Percentiles rank a stretch among this genome's conserved stretches.
Conservation (phyloP, 2,113 vertebrate genomes). For the Chaetorhynchus papuensis region DNA sequence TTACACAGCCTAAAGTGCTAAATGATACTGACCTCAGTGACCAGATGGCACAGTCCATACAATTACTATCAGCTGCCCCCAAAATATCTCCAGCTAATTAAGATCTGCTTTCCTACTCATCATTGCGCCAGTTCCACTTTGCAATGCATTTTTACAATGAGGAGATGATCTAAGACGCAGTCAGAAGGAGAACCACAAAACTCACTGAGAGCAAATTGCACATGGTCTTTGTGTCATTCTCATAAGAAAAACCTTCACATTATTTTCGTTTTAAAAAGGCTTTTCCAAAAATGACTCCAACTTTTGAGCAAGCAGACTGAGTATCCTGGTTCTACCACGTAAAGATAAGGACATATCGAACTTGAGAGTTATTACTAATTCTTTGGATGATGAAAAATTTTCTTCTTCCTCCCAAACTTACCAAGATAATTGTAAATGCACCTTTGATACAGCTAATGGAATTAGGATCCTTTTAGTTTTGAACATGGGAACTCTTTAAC, state of each 20-base stretch:
- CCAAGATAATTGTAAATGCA: not conserved
- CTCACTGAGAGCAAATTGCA: not conserved
- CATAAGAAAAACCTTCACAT: not conserved
- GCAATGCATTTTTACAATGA: not conserved
- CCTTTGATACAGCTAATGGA: not conserved
- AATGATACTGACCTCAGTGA: not conserved
- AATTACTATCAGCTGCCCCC: not conserved
- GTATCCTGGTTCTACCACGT: not conserved
- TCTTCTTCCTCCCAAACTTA: not conserved
- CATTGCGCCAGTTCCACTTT: not conserved
- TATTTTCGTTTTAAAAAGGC: not conserved
- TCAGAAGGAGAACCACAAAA: not conserved
- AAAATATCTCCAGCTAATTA: not conserved
- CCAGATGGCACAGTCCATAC: not conserved
- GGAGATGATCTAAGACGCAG: not conserved
- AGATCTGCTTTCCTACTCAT: not conserved
- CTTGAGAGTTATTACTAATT: not conserved
- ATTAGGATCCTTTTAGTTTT: not conserved
- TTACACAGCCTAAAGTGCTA: not conserved
- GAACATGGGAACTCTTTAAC: not conserved
- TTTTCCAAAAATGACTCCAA: not conserved
- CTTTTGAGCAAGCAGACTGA: not conserved
- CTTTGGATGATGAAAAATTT: not conserved
- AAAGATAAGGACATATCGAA: accelerated
- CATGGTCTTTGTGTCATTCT: not conserved